Evolutionary conservation across 23 tunicate species (phyloP), one percentile per base, ranked within the genome.

Genomic region (Ascidia mentula): DNA sequence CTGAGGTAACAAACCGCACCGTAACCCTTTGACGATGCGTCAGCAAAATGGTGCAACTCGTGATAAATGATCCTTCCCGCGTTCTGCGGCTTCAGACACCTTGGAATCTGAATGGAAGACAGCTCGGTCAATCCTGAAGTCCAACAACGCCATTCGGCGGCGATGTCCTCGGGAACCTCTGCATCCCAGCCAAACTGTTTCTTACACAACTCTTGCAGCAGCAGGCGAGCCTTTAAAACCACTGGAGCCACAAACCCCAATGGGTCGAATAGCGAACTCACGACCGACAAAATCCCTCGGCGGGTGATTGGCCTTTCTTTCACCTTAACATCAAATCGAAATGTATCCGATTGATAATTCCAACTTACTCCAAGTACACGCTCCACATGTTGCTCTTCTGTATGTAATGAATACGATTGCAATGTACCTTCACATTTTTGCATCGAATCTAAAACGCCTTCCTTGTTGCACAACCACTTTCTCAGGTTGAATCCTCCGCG

Each of bases 211-310:
- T 71, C 74, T 12, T 71, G 74, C 74, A 71, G 32, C 6, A 71
- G 38, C 74, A 20, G 31, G 17, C 74, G 74, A 28, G 74, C 74
- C 31, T 71, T 22, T 9, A 71, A 18, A 20, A 71, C 35, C 35
- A 71, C 74, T 2, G 74, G 74, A 3, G 74, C 74, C 24, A 71
- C 74, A 31, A 71, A 71, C 1, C 74, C 74, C 18, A 71, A 36
- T n/a, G 65, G 65, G 24, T 53, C 65, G 13, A 53, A 53, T 28
- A 53, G 24, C 2, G 13, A 53, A 9, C 65, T 53, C 4, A 53
- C 65, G 28, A 53, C 65, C 28, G 65, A 53, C 22, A 53, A 28
- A 20, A 53, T 53, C 24, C 65, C 65, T 53, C 65, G 22, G 28
- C 65, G 4, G 28, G 65, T 53, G 22, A 53, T 28, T 20, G 65